phyloP scores from a whole-genome alignment of 2,113 vertebrate genomes.

The Capreolus pygargus region DNA sequence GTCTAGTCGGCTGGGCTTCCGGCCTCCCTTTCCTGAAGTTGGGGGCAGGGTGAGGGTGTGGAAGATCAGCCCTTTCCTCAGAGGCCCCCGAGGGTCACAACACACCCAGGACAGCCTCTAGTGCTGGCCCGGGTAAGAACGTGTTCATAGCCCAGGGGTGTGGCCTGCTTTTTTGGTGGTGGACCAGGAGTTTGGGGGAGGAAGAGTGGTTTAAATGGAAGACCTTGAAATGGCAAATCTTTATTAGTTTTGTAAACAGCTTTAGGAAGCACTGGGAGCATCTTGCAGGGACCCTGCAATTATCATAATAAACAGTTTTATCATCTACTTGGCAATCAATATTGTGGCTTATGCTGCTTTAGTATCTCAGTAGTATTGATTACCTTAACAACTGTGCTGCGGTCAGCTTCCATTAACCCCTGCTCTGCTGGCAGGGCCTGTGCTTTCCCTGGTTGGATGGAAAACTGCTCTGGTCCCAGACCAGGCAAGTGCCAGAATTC shows the following conservation, averaged over 20 bases:
- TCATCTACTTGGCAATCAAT: conserved; percentile 95
- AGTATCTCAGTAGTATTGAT: conserved; percentile 99
- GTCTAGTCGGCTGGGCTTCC: conserved; percentile 52
- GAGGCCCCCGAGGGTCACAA: not conserved
- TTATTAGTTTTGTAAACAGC: conserved; percentile 79
- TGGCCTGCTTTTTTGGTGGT: not conserved
- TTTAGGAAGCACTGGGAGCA: conserved; percentile 73
- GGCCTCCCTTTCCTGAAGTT: conserved; percentile 33
- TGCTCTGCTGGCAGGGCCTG: not conserved
- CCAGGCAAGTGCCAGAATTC: not conserved
- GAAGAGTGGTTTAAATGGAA: conserved; percentile 20
- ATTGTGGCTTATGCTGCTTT: conserved; percentile 95
- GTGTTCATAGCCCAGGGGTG: not conserved
- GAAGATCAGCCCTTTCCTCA: not conserved
- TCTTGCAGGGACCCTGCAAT: conserved; percentile 84
- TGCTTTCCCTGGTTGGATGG: not conserved
- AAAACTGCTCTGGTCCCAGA: not conserved
- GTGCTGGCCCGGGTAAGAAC: not conserved
- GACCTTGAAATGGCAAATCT: conserved; percentile 69
- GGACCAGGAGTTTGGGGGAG: not conserved
- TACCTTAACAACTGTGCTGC: conserved; percentile 92
- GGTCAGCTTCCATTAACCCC: conserved; percentile 88
- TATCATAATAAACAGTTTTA: conserved; percentile 97
- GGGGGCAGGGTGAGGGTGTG: not conserved
- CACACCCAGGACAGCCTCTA: not conserved